Evolutionary conservation across 2,888 invertebrate species (phyloP).

Genomic region (Ephialtes manifestator): DNA sequence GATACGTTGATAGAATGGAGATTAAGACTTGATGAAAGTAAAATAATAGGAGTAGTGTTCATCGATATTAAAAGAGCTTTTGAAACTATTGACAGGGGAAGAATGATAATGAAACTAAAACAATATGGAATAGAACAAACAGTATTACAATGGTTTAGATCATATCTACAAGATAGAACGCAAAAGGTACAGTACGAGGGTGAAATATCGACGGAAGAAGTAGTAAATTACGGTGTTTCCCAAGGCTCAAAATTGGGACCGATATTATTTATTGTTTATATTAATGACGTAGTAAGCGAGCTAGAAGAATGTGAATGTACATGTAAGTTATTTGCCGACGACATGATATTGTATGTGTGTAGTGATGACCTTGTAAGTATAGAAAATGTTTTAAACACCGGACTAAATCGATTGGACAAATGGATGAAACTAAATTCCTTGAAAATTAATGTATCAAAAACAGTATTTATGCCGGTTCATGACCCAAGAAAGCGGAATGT

Average conservation of each 20-base stretch:
- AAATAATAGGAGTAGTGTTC: no score
- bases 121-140: slow-evolving; percentile 28
- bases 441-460: slow-evolving; percentile 57
- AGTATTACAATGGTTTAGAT: slow-evolving; percentile 43
- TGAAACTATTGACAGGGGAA: slow-evolving; percentile 34
- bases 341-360: slow-evolving; percentile 58
- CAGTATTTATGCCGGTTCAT: slow-evolving; percentile 49
- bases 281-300: no score
- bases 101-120: slow-evolving; percentile 41
- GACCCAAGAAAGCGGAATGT: slow-evolving; percentile 51
- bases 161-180: no score
- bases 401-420: neutral
- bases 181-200: slow-evolving; percentile 25
- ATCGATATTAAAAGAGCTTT: no score
- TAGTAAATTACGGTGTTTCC: slow-evolving; percentile 20
- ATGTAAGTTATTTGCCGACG: slow-evolving; percentile 56
- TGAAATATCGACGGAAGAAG: neutral
- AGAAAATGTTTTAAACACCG: slow-evolving; percentile 46
- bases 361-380: slow-evolving; percentile 32
- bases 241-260: slow-evolving; percentile 50
- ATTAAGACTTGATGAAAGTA: no score
- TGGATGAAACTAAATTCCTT: slow-evolving; percentile 55
- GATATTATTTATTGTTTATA: slow-evolving; percentile 51
- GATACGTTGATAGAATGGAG: no score
- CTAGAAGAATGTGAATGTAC: slow-evolving; percentile 28